These are phyloP conservation scores for Mongoloraphidia duomilia DNA, from an alignment of 2,888 invertebrate species.

Conservation along the genomic window DNA sequence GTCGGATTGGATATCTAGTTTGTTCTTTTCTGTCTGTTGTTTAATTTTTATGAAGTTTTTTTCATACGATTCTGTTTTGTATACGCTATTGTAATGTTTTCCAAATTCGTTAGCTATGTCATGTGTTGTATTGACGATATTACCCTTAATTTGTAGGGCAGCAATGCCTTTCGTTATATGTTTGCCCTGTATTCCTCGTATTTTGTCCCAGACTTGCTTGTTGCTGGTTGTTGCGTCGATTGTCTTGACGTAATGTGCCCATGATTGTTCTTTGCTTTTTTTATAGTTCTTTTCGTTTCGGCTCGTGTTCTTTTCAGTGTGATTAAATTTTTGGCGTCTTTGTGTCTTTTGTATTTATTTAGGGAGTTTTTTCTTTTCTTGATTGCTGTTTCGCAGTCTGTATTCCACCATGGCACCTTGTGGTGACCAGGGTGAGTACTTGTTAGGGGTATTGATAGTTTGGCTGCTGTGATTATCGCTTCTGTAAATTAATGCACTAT, in stretches of 20 bases:
- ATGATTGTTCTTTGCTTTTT: conserved; percentile 4
- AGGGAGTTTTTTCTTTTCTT: neutral
- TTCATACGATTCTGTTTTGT: neutral
- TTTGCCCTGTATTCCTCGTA: neutral
- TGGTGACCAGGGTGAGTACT: neutral
- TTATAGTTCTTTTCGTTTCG: conserved; percentile 1
- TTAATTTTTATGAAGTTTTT: neutral
- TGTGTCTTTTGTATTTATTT: conserved; percentile 3
- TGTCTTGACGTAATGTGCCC: neutral
- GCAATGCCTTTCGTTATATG: neutral
- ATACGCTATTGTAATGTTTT: neutral
- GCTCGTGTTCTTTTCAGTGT: conserved; percentile 7
- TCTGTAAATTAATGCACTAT: neutral
- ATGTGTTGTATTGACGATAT: neutral
- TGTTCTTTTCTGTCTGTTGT: neutral
- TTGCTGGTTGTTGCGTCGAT: neutral
- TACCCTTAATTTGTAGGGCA: neutral
- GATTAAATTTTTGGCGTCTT: conserved; percentile 2
- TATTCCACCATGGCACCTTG: conserved; percentile 2
- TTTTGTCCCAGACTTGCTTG: neutral
- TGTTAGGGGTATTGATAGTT: neutral
- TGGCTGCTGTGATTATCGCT: neutral
- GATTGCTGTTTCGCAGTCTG: neutral
- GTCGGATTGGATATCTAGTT: neutral
- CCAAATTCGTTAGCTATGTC: neutral